Evolutionary conservation across 2,888 invertebrate species (phyloP), one percentile per base, ranked within the genome.

Genomic region (Dicyrtoma fusca): DNA sequence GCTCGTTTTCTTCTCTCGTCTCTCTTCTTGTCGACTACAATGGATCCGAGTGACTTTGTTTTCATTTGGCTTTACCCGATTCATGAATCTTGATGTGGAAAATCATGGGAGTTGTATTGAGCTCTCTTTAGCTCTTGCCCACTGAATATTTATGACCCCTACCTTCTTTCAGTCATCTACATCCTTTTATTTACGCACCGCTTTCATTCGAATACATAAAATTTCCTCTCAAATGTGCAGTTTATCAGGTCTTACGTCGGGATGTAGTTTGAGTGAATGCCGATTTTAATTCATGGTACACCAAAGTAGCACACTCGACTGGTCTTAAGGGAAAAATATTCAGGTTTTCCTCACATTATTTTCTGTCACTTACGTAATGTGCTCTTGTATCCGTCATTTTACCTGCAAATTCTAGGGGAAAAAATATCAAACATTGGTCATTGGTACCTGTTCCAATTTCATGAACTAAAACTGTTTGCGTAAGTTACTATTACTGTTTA

Each of bases 101-200:
- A 34, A 34, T 34, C 34, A 34, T 34, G 34, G n/a, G 34, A 34
- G 34, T 34, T 34, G 8, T 34, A 68, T 57, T 42, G 68, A 68
- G 42, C 59, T 69, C 59, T 69, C 45, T 57, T 57, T 69, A 69
- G 69, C 45, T 59, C 45, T 57, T 57, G 23, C 57, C 69, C 69
- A 44, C 45, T 69, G 69, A 69, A 69, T 69, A 69, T 69, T 69
- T 69, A 69, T 69, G 69, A 69, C 69, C 69, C 57, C 26, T 69
- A 69, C 69, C 69, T 69, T 69, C 42, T 19, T 19, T 53, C 53
- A 44, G 19, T 11, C 63, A 26, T 1, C 53, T 19, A 53, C 53
- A 53, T 64, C 19, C 47, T 69, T 68, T 69, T 69, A 69, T 69
- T 59, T 69, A 59, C 47, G 59, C 45, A 11, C 69, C 57, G 59